Conservation (phyloP, 2,888 invertebrate species). For the Cheilosia impressa region DNA sequence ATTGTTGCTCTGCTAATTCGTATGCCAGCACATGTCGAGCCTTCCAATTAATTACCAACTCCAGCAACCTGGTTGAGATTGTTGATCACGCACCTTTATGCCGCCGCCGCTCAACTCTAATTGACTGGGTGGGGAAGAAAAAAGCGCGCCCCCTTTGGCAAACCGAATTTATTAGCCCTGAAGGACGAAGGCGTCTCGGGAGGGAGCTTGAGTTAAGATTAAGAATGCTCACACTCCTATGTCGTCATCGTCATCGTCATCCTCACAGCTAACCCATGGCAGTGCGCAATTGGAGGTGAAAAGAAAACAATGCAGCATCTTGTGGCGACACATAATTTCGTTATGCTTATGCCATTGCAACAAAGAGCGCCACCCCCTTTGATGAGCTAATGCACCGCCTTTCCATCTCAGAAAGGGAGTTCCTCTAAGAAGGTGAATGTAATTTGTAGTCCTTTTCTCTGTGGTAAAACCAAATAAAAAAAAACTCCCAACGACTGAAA, state of each 20-base stretch:
- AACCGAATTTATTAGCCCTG: conserved; percentile 55
- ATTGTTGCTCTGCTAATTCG: conserved; percentile 72
- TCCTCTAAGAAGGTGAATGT: conserved; percentile 55
- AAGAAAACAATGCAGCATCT: conserved; percentile 29
- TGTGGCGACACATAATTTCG: conserved; percentile 46
- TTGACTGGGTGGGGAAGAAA: conserved; percentile 31
- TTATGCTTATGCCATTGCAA: conserved; percentile 51
- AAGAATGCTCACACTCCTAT: conserved; percentile 15
- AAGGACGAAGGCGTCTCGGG: conserved; percentile 6
- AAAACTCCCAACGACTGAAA: background rate
- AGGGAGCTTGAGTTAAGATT: conserved; percentile 1
- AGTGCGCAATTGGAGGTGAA: conserved; percentile 7
- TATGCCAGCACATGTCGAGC: conserved; percentile 71
- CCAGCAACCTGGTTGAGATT: conserved; percentile 53
- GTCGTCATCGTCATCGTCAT: conserved; percentile 4
- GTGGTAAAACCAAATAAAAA: conserved; percentile 23
- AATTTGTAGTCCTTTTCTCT: conserved; percentile 60
- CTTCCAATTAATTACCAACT: conserved; percentile 71
- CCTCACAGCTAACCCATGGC: background rate
- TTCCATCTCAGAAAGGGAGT: background rate
- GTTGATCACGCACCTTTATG: conserved; percentile 63
- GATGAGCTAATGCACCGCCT: background rate
- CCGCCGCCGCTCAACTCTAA: conserved; percentile 44
- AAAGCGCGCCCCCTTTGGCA: conserved; percentile 8
- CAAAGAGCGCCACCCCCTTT: background rate